Evolutionary conservation across 2,113 vertebrate species (phyloP), one percentile per base, ranked within the genome.

Genomic region (Holacanthus passer): DNA sequence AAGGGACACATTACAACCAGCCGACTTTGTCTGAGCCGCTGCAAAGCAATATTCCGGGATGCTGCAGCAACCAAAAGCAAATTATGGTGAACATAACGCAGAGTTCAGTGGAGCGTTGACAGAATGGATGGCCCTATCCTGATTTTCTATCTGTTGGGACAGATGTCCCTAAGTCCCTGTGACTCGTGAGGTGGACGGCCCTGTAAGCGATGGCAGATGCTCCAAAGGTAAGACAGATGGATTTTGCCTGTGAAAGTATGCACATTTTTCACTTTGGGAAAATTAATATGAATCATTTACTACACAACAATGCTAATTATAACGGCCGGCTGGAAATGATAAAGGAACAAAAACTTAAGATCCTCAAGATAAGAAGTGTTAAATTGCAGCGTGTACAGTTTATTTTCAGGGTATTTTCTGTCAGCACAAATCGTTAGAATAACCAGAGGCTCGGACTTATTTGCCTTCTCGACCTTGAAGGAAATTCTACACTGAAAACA

Each of bases 141-240:
- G 91, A 94, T 92, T 95, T 86, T 92, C 91, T 94, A 92, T 95
- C 94, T 95, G 94, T 88, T 86, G 89, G 92, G 94, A 95, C 95
- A 95, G 95, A 95, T 95, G 95, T 95, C 94, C 89, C 88, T 47
- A 78, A 90, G 93, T 94, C 92, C 88, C 89, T 81, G 79, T 81
- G 93, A 94, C 92, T 94, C 71, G 79, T 65, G 89, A 94, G 94
- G 92, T 94, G 93, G 93, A 94, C 75, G 68, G 89, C 91, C 93
- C 93, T 94, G 92, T 89, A 91, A 95, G 94, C 94, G 77, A 95
- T 91, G 92, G 91, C 94, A 96, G 95, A 96, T 95, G 94, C 93
- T 95, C 81, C 64, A 78, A 93, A 95, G 94, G 94, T 95, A 94
- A 94, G 92, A 94, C 94, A 95, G 95, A 96, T 95, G 95, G 95